phyloP scores from a whole-genome alignment of 64 coral and sea anemone species.

The Stichodactyla mertensii region DNA sequence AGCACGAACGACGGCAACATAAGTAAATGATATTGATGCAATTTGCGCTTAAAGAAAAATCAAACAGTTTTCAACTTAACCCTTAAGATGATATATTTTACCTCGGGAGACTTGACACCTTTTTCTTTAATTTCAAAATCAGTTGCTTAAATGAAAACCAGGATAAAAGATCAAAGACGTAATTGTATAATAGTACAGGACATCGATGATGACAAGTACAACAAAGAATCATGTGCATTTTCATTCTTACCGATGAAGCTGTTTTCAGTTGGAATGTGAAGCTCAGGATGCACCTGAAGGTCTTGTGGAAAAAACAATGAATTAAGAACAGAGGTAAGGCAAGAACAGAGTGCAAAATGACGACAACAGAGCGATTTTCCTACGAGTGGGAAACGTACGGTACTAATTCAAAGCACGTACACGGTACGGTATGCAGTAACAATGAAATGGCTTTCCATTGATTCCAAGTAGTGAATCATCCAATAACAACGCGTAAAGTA shows the following conservation, averaged over 20 bases:
- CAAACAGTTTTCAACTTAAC: background rate
- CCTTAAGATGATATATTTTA: background rate
- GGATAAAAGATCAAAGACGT: background rate
- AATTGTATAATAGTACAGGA: background rate
- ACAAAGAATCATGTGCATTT: background rate
- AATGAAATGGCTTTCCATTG: no score
- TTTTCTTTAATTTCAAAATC: conserved; percentile 80
- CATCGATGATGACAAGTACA: background rate
- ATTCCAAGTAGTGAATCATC: no score
- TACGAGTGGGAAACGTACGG: no score
- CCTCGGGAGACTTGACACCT: conserved; percentile 41
- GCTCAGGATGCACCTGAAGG: conserved; percentile 56
- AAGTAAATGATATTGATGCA: no score
- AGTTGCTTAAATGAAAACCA: conserved; percentile 40
- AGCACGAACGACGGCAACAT: no score
- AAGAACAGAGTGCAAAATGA: no score
- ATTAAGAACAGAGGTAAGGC: no score
- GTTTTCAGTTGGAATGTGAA: conserved; percentile 68
- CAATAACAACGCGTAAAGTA: no score
- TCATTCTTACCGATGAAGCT: conserved; percentile 61
- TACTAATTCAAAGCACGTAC: no score
- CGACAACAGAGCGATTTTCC: no score
- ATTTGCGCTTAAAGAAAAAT: no score
- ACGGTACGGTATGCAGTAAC: no score
- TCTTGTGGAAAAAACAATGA: conserved; percentile 21